phyloP scores from a whole-genome alignment of 2,113 vertebrate species.

The Trichomycterus rosablanca region DNA sequence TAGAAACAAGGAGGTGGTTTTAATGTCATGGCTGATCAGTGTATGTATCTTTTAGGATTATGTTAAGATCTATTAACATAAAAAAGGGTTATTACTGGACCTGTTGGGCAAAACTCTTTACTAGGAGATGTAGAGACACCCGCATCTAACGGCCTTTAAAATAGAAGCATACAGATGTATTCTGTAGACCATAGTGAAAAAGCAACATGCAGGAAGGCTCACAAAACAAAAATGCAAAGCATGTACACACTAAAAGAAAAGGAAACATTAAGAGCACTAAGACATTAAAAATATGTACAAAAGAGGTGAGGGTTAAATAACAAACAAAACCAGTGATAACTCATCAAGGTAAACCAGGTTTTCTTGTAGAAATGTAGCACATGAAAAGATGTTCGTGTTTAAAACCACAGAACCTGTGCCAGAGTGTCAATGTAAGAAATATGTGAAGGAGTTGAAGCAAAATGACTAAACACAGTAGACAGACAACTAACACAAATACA shows the following conservation, averaged over 20 bases:
- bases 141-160: constrained; percentile 48
- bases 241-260: not conserved
- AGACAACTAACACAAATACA: too few species aligned
- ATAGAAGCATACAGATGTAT: constrained; percentile 54
- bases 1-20: too few species aligned
- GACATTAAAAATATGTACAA: not conserved
- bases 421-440: too few species aligned
- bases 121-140: constrained; percentile 45
- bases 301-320: not conserved
- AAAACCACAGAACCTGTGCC: too few species aligned
- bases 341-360: too few species aligned
- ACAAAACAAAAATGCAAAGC: not conserved
- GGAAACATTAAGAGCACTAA: not conserved
- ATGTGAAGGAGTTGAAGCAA: too few species aligned
- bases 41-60: not conserved
- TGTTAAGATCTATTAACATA: constrained; percentile 9
- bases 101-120: constrained; percentile 42
- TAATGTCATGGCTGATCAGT: too few species aligned
- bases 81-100: constrained; percentile 31
- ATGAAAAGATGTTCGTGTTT: too few species aligned
- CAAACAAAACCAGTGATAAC: too few species aligned
- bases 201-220: constrained; percentile 48
- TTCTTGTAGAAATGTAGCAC: too few species aligned
- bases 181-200: constrained; percentile 42
- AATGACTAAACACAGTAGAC: too few species aligned